Conservation (phyloP, 2,113 vertebrate genomes). For the Megalops atlanticus region DNA sequence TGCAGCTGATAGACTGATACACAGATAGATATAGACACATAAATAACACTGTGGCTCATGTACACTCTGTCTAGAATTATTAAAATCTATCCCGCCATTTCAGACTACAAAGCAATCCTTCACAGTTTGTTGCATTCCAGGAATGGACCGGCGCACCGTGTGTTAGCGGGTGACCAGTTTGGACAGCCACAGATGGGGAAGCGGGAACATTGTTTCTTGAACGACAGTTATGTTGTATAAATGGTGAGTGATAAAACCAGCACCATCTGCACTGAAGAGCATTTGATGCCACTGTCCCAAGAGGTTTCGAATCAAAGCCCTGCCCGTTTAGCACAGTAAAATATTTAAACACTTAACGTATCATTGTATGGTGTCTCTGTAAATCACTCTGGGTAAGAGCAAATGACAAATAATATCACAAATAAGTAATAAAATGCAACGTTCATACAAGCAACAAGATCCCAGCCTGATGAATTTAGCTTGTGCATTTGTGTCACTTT, state of each 20-base stretch:
- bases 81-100: neutral
- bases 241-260: neutral
- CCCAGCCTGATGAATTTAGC: neutral
- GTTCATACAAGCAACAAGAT: neutral
- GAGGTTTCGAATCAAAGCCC: neutral
- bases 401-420: no score
- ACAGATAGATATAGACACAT: no score
- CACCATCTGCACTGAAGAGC: no score
- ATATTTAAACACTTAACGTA: neutral
- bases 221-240: neutral
- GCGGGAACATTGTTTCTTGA: neutral
- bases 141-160: neutral
- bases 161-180: neutral
- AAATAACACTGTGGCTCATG: neutral
- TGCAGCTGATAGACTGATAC: no score
- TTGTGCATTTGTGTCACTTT: constrained; percentile 21
- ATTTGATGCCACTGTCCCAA: neutral
- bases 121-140: neutral
- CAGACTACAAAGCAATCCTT: constrained; percentile 1
- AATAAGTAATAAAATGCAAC: constrained; percentile 13
- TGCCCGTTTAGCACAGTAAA: neutral
- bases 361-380: neutral
- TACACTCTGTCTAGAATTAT: neutral
- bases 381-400: no score
- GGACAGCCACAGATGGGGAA: neutral